Percentiles rank a stretch among this genome's conserved stretches.
Conservation (phyloP, 2,888 invertebrate species). For the Strigamia maritima region DNA sequence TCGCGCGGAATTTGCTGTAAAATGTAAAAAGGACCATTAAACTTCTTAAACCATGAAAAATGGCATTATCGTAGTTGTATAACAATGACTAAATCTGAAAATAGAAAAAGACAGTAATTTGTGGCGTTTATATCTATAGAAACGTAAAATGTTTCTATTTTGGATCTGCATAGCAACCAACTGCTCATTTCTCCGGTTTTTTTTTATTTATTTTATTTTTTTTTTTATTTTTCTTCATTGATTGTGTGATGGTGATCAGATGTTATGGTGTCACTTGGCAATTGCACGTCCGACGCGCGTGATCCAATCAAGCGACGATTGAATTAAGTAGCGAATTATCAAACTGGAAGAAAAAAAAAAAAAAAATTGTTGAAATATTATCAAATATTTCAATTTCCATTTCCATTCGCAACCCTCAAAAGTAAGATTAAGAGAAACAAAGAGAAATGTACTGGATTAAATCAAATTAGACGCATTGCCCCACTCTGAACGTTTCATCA, state of each 20-base stretch:
- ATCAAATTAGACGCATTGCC: neutral
- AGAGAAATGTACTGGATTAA: constrained; percentile 7
- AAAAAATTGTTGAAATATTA: constrained; percentile 3
- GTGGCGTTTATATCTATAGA: too few species aligned
- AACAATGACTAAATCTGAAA: too few species aligned
- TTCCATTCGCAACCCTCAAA: neutral
- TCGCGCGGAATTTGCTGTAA: too few species aligned
- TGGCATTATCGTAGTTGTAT: too few species aligned
- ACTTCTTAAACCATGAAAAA: too few species aligned
- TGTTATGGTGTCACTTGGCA: neutral
- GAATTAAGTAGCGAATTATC: neutral
- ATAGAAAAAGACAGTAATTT: too few species aligned
- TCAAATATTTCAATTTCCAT: neutral
- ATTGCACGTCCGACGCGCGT: neutral
- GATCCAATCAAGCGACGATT: constrained; percentile 9
- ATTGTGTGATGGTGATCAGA: neutral
- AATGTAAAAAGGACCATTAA: too few species aligned
- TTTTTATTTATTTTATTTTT: too few species aligned
- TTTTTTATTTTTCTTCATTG: neutral
- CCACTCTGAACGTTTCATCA: neutral
- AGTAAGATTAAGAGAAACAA: neutral
- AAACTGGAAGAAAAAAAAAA: neutral
- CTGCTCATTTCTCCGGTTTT: too few species aligned
- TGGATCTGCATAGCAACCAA: too few species aligned
- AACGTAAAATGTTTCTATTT: too few species aligned